phyloP scores from a whole-genome alignment of 2,797 vertebrate genomes.

The Streptopelia turtur region DNA sequence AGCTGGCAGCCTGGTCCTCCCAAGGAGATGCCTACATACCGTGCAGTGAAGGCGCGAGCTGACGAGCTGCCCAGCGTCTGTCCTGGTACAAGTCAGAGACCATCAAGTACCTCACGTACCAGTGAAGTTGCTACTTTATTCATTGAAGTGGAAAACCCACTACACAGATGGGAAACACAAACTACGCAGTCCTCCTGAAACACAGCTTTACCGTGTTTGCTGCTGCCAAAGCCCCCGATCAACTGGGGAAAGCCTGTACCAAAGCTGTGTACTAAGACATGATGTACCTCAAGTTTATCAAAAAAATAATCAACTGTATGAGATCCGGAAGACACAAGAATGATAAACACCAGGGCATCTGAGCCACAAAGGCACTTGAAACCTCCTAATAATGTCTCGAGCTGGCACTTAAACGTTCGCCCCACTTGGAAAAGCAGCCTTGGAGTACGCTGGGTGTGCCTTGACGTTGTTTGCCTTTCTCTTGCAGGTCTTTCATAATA shows the following conservation, averaged over 20 bases:
- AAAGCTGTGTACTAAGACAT: background rate
- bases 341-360: background rate
- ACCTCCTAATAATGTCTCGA: background rate
- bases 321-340: background rate
- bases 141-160: background rate
- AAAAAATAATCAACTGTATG: background rate
- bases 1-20: background rate
- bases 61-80: background rate
- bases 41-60: background rate
- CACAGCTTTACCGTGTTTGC: background rate
- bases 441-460: fast-evolving
- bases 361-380: background rate
- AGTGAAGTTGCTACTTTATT: background rate
- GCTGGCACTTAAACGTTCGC: background rate
- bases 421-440: fast-evolving
- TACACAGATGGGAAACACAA: background rate
- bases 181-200: background rate
- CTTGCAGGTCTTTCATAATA: background rate
- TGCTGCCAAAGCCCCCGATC: background rate
- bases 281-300: background rate
- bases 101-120: background rate
- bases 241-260: background rate
- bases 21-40: background rate
- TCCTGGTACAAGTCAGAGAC: background rate
- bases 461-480: background rate